phyloP scores from a whole-genome alignment of 2,797 vertebrate species.

The Hydrocynus forskahlii region DNA sequence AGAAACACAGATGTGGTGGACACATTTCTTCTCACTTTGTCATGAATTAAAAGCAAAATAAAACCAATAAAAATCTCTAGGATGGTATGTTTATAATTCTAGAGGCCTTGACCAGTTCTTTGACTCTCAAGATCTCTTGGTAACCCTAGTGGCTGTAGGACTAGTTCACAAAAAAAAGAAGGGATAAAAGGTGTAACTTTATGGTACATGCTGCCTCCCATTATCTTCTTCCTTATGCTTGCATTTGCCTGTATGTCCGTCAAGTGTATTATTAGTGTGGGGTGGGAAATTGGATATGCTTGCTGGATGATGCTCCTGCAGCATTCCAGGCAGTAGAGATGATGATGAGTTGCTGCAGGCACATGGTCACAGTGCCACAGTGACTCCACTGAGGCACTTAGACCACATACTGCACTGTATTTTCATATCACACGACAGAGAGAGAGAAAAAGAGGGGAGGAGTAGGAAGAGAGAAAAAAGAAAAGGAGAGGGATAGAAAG shows the following conservation, averaged over 20 bases:
- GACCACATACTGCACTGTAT: conserved; percentile 20
- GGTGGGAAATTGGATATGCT: conserved; percentile 70
- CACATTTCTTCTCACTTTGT: neutral
- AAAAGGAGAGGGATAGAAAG: neutral
- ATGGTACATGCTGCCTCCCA: conserved; percentile 51
- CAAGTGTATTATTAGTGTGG: conserved; percentile 61
- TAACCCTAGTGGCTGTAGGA: conserved; percentile 3
- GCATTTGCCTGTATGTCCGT: conserved; percentile 19
- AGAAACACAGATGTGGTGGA: neutral
- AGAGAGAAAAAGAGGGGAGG: neutral
- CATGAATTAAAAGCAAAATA: neutral
- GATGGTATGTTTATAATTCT: neutral
- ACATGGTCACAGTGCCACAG: conserved; percentile 62
- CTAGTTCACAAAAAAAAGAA: conserved; percentile 16
- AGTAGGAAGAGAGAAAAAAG: neutral
- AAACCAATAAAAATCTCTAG: neutral
- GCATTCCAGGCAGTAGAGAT: conserved; percentile 68
- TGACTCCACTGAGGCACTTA: conserved; percentile 42
- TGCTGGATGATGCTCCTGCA: conserved; percentile 69
- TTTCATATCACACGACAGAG: conserved; percentile 11
- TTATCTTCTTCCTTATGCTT: conserved; percentile 62
- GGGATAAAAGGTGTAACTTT: conserved; percentile 42
- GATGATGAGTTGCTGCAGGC: conserved; percentile 69
- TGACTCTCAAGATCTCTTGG: neutral
- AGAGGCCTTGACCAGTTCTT: neutral